Conservation (phyloP, 2,888 invertebrate genomes). For the Sphaerophoria taeniata region DNA sequence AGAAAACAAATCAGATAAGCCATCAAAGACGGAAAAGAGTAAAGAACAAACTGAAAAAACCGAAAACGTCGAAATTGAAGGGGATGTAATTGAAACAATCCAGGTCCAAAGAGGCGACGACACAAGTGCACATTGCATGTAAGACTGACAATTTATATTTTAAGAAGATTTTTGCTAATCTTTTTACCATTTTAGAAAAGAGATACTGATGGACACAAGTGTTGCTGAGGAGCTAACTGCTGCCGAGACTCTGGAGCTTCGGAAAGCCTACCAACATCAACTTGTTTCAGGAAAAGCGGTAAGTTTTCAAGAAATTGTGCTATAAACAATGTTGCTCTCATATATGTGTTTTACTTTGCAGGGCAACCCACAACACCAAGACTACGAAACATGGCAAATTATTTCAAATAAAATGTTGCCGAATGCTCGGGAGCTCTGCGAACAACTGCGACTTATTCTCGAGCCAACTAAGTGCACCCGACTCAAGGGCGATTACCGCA, state of each 20-base stretch:
- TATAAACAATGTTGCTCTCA: constrained; percentile 5
- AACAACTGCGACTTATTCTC: constrained; percentile 95
- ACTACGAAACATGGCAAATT: constrained; percentile 81
- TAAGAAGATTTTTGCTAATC: constrained; percentile 42
- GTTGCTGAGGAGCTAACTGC: constrained; percentile 78
- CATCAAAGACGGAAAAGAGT: constrained; percentile 81
- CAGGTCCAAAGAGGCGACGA: constrained; percentile 88
- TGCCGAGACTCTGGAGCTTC: constrained; percentile 79
- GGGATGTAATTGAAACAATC: constrained; percentile 88
- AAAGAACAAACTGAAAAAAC: constrained; percentile 83
- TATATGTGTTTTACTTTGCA: constrained; percentile 41
- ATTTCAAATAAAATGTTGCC: constrained; percentile 82
- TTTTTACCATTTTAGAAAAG: constrained; percentile 76
- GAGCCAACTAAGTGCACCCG: constrained; percentile 97
- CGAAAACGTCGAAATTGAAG: constrained; percentile 86
- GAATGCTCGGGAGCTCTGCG: constrained; percentile 93
- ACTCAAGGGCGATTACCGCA: constrained; percentile 97
- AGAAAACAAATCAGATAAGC: constrained; percentile 81
- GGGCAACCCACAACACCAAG: constrained; percentile 78
- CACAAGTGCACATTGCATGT: constrained; percentile 91
- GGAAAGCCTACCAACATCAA: constrained; percentile 80
- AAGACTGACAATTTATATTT: constrained; percentile 72
- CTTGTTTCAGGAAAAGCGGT: constrained; percentile 77
- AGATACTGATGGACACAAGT: constrained; percentile 79
- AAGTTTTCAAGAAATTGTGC: constrained; percentile 42